Percentiles rank a stretch among this genome's conserved stretches.
Evolutionary conservation across 2,888 invertebrate species (phyloP).

Genomic region (Melangyna quadrimaculata): DNA sequence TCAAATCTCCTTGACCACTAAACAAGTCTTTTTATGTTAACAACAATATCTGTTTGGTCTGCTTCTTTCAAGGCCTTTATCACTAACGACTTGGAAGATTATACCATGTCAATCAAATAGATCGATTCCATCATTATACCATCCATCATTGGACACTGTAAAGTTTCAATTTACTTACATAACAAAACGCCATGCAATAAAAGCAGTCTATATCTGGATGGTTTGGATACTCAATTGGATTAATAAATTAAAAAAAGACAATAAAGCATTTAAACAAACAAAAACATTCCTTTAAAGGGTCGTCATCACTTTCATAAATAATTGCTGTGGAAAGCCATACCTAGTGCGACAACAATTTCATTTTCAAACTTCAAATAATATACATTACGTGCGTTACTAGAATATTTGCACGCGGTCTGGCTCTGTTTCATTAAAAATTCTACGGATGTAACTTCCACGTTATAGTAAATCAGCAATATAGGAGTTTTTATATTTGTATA

Average conservation of each 20-base stretch:
- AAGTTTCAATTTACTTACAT: conserved; percentile 36
- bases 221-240: conserved; percentile 41
- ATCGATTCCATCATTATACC: conserved; percentile 6
- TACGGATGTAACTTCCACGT: conserved; percentile 64
- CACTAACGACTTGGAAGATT: conserved; percentile 10
- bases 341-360: conserved; percentile 57
- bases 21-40: neutral
- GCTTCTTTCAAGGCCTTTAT: neutral
- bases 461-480: conserved; percentile 15
- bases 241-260: conserved; percentile 33
- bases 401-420: conserved; percentile 58
- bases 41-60: neutral
- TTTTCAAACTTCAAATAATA: conserved; percentile 33
- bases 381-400: conserved; percentile 52
- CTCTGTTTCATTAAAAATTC: conserved; percentile 50
- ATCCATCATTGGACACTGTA: neutral
- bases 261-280: conserved; percentile 11
- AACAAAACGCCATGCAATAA: conserved; percentile 28
- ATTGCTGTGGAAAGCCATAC: conserved; percentile 63
- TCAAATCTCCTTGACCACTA: conserved; percentile 11
- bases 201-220: conserved; percentile 31
- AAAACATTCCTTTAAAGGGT: conserved; percentile 57
- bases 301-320: conserved; percentile 70
- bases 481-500: neutral
- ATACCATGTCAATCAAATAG: conserved; percentile 40